phyloP scores from a whole-genome alignment of 1,140 invertebrate species.

The Drosophila athabasca region DNA sequence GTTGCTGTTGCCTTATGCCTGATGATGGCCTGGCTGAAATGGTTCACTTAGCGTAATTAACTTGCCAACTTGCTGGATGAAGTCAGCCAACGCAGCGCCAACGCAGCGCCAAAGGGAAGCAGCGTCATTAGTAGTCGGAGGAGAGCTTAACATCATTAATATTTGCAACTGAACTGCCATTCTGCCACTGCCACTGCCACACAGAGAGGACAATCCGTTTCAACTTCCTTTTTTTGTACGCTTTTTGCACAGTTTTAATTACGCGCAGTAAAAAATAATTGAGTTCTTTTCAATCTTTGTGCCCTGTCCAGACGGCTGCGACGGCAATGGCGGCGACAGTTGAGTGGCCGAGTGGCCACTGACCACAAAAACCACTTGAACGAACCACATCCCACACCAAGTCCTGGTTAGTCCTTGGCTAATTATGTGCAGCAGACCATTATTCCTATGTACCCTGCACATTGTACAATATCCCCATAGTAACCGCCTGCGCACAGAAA shows the following conservation, averaged over 20 bases:
- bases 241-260: conserved; percentile 61
- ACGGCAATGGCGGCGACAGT: conserved; percentile 35
- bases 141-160: conserved; percentile 67
- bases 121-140: conserved; percentile 54
- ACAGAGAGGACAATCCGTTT: conserved; percentile 22
- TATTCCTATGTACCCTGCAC: conserved; percentile 5
- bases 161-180: conserved; percentile 53
- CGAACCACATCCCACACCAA: background rate
- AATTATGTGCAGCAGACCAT: conserved; percentile 80
- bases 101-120: background rate
- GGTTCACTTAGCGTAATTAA: conserved; percentile 76
- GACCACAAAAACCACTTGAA: conserved; percentile 60
- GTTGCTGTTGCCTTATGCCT: background rate
- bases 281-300: conserved; percentile 75
- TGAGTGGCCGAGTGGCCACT: conserved; percentile 39
- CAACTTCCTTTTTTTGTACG: background rate
- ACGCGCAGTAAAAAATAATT: conserved; percentile 74
- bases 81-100: conserved; percentile 16
- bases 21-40: conserved; percentile 51
- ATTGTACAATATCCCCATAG: no score
- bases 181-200: no score
- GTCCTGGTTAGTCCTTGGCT: conserved; percentile 29
- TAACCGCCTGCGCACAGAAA: no score
- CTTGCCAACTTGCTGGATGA: conserved; percentile 74
- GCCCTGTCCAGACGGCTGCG: conserved; percentile 43